A percentile compares a stretch with the other conserved stretches of the same genome.
phyloP scores from a whole-genome alignment of 2,797 vertebrate genomes.

The Alcedo quadribrachys region DNA sequence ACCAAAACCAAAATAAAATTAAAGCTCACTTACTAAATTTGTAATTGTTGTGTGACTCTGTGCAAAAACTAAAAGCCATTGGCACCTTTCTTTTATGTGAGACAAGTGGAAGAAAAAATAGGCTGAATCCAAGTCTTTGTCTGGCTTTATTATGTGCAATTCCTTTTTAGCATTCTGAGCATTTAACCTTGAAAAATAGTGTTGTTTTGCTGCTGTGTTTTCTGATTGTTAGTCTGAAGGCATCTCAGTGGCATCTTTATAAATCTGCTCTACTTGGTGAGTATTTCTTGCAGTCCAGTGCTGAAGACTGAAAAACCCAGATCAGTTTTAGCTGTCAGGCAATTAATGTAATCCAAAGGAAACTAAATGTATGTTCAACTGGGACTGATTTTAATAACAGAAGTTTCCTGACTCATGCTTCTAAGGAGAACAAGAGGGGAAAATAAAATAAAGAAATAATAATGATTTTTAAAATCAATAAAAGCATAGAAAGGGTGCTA shows the following conservation, averaged over 20 bases:
- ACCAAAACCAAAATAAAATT: constrained; percentile 68
- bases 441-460: too few relatives aligned
- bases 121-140: constrained; percentile 41
- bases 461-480: neutral
- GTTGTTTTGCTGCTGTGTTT: constrained; percentile 75
- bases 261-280: constrained; percentile 76
- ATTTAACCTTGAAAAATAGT: constrained; percentile 81
- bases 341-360: constrained; percentile 82
- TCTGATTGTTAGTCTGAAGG: constrained; percentile 79
- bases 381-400: constrained; percentile 77
- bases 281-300: constrained; percentile 72
- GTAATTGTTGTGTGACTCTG: constrained; percentile 46
- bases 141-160: constrained; percentile 70
- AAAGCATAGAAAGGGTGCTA: neutral
- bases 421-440: constrained; percentile 16
- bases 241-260: constrained; percentile 79
- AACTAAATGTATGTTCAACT: constrained; percentile 75
- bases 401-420: constrained; percentile 67
- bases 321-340: constrained; percentile 78
- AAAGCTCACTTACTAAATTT: constrained; percentile 70
- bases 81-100: constrained; percentile 45
- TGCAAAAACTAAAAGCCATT: constrained; percentile 53
- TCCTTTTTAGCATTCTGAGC: constrained; percentile 78
- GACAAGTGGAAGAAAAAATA: constrained; percentile 2
- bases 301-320: constrained; percentile 72